Base-by-base conservation (phyloP, 2,888 invertebrate species). In the Ischnura elegans region DNA sequence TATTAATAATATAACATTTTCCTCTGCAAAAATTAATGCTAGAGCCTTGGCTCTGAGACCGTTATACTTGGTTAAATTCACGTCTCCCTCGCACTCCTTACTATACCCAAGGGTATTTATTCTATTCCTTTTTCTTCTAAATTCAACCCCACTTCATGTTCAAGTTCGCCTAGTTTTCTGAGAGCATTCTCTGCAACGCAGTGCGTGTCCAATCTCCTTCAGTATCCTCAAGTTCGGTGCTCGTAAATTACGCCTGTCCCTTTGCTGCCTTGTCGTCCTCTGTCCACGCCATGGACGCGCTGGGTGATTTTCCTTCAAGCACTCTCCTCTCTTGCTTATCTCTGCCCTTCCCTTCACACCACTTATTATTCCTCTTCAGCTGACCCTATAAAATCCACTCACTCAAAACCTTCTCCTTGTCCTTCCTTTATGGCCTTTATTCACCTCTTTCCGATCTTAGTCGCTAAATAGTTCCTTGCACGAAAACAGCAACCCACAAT, bases 401-500 rank as follows among this genome's bases (percentile, higher is more conserved):
- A 76, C 36, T 76, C 36, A 36, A 10, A 36, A 36, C 87, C n/a
- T n/a, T 46, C 36, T 51, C 87, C 42, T 51, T 87, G n/a, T 51
- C 29, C 29, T 51, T n/a, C n/a, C 51, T 87, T 87, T 87, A 87
- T 19, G 87, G 51, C 36, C 36, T 51, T 42, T 42, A 10, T 51
- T 87, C 45, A 51, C 87, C 51, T 36, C 51, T 42, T 42, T 42
- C 25, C 87, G 47, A 51, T 51, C 51, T 51, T 21, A 87, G 36
- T 51, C 51, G 51, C 47, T 47, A n/a, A 36, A 36, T 51, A 36
- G 47, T 87, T 29, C 87, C 45, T 36, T 2, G 29, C 46, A 47
- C 87, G 42, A 46, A 87, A 51, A 29, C 36, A 87, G 51, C 87
- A 87, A 42, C 87, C 51, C 51, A 25, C 47, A 51, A 47, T 87